Evolutionary conservation across 2,113 vertebrate genomes (phyloP), one percentile per base, ranked within the genome.

Genomic region (Pagrus major): DNA sequence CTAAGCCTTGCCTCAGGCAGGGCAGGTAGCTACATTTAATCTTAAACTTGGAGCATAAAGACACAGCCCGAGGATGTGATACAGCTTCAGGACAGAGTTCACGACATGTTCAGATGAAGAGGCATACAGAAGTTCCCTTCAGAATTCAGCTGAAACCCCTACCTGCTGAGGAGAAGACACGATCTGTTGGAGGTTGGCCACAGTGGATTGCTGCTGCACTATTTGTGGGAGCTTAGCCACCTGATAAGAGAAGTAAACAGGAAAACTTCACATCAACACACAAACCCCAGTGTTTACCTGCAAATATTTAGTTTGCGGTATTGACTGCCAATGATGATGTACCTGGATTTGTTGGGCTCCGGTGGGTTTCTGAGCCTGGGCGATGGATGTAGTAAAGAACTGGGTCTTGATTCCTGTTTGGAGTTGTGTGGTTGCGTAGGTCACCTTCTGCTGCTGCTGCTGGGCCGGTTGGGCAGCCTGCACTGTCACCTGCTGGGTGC

Each of bases 341-440:
- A 97, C 97, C 95, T 97, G 98, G 47, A 99, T 96, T 86, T 98
- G 97, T 80, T 97, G 97, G 0, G 97, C 88, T 72, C 96, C 96
- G 0, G 96, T 88, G 41, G 96, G 70, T 86, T 99, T 99, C 91
- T 97, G 97, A 3, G 96, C 88, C 93, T 96, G 97, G 58, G 96
- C 82, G 71, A 98, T 95, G 9, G 97, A 95, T 2, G 97, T 95
- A 27, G 97, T 94, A 35, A 97, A 95, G 86, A 97, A 99, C 93
- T 98, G 98, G 27, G 97, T 96, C 93, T 99, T 99, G 84, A 99
- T 96, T 78, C 96, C 95, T 0, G 96, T 95, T 81, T 96, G 97
- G 44, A 94, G 93, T 67, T 94, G 95, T 8, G 92, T 74, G 20
- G 97, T 87, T 3, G 97, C 85, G 0, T 98, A 99, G 76, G 97